Conservation (phyloP, 2,113 vertebrate species). For the Brachypodius melanocephalos region DNA sequence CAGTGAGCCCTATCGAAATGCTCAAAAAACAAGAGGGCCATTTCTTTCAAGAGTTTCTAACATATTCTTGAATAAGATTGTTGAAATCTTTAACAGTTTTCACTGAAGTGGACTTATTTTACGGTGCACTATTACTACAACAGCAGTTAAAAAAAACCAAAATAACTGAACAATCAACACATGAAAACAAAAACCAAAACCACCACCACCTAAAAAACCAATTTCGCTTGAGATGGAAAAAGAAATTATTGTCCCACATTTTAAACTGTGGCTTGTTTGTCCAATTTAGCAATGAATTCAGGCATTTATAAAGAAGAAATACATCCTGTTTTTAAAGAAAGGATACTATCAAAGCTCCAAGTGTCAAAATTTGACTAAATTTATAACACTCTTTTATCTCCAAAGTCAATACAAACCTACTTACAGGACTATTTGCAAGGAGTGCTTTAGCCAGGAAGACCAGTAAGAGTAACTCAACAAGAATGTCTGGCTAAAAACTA, state of each 20-base stretch:
- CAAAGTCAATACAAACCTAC: conserved; percentile 1
- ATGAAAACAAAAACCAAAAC: background rate
- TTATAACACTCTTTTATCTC: background rate
- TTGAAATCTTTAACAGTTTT: background rate
- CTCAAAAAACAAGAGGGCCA: background rate
- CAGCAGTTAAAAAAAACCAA: background rate
- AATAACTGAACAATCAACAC: background rate
- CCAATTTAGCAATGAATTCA: background rate
- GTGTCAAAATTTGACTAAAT: background rate
- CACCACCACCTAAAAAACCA: background rate
- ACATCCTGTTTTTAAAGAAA: background rate
- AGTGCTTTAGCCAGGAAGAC: background rate
- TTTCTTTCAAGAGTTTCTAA: background rate
- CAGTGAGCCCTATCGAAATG: background rate
- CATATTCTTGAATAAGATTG: background rate
- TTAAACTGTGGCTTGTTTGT: background rate
- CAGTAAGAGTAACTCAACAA: background rate
- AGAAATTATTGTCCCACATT: background rate
- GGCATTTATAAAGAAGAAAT: background rate
- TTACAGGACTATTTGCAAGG: background rate
- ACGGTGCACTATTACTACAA: background rate
- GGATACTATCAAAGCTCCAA: background rate
- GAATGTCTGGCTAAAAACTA: background rate
- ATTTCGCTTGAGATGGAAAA: background rate
- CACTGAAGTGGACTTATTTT: background rate